These are phyloP conservation scores for Tipula vernalis DNA, from an alignment of 2,888 invertebrate genomes.

Conservation along the genomic window DNA sequence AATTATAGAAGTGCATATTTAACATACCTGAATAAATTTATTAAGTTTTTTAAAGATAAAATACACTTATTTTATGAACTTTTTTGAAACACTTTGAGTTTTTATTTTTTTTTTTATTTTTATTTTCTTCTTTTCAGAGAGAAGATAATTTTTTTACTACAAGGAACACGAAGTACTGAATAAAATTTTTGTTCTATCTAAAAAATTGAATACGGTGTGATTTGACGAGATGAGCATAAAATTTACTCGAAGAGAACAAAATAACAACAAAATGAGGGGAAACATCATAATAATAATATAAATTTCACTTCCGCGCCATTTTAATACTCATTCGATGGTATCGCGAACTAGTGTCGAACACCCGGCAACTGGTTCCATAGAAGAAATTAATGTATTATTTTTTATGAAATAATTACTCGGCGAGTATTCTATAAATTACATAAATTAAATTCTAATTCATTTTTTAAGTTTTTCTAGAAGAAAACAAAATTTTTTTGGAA, in stretches of 20 bases:
- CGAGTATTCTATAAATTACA: constrained; percentile 6
- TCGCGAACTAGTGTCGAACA: neutral
- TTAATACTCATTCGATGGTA: neutral
- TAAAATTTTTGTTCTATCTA: neutral
- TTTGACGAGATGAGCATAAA: neutral
- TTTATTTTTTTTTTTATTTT: neutral
- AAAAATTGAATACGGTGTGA: neutral
- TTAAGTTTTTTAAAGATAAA: constrained; percentile 24
- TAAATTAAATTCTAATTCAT: constrained; percentile 5
- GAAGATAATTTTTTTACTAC: constrained; percentile 8
- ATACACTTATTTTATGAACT: constrained; percentile 17
- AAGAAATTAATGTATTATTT: constrained; percentile 4
- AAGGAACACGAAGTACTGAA: constrained; percentile 12
- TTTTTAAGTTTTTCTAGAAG: constrained; percentile 9
- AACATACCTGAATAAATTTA: constrained; percentile 28
- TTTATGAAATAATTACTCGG: constrained; percentile 7
- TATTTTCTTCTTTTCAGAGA: constrained; percentile 7
- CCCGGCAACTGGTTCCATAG: neutral
- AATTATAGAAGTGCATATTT: constrained; percentile 26
- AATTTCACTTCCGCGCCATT: constrained; percentile 12
- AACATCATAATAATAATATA: constrained; percentile 6
- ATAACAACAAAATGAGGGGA: neutral
- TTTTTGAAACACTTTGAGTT: constrained; percentile 7
- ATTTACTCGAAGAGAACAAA: neutral
- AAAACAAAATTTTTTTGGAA: constrained; percentile 7